phyloP scores from a whole-genome alignment of 2,113 vertebrate genomes.

The Syngnathus floridae region DNA sequence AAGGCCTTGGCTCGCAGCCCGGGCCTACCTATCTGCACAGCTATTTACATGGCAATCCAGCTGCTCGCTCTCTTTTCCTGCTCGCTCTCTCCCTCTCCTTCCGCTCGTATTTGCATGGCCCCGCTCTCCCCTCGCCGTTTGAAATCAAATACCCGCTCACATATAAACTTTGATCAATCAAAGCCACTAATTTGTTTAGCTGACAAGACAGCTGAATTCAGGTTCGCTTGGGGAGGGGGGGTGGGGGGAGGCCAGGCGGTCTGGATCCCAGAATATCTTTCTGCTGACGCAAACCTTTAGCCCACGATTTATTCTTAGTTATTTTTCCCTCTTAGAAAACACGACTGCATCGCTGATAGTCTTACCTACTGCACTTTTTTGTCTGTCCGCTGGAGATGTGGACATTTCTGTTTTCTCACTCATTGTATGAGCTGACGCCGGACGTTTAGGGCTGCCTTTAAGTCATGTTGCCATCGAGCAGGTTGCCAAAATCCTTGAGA shows the following conservation, averaged over 20 bases:
- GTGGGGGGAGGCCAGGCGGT: conserved; percentile 50
- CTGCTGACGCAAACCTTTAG: conserved; percentile 47
- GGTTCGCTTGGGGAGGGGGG: conserved; percentile 32
- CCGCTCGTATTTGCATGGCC: conserved; percentile 33
- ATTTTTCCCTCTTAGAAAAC: conserved; percentile 34
- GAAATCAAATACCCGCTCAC: conserved; percentile 62
- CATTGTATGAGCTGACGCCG: conserved; percentile 36
- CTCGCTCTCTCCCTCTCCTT: conserved; percentile 18
- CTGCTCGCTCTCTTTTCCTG: conserved; percentile 70
- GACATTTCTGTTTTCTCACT: conserved; percentile 43
- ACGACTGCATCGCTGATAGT: conserved; percentile 40
- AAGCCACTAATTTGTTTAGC: conserved; percentile 64
- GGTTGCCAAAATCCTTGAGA: neutral
- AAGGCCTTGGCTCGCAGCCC: conserved; percentile 76
- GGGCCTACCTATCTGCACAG: conserved; percentile 91
- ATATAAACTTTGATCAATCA: conserved; percentile 69
- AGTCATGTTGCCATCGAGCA: conserved; percentile 10
- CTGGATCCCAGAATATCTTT: conserved; percentile 56
- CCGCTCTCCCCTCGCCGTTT: conserved; percentile 34
- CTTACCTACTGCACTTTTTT: conserved; percentile 42
- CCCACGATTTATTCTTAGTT: conserved; percentile 56
- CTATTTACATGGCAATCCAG: conserved; percentile 91
- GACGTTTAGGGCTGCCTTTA: conserved; percentile 19
- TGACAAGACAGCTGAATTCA: conserved; percentile 57
- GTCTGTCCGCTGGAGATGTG: conserved; percentile 44